Evolutionary conservation across 2,797 vertebrate genomes (phyloP).

Genomic region (Phataginus tricuspis): DNA sequence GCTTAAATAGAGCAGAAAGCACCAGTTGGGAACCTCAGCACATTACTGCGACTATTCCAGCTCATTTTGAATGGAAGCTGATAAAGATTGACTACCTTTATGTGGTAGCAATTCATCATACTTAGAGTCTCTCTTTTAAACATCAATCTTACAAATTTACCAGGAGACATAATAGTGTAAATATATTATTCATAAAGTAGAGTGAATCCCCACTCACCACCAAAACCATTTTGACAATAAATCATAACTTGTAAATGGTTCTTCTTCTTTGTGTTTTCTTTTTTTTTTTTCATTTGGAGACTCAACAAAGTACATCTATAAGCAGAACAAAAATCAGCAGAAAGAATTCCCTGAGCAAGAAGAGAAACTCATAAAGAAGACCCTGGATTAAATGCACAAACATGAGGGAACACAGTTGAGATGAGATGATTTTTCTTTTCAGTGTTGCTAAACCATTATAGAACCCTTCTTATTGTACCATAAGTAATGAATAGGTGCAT

Average conservation of each 20-base stretch:
- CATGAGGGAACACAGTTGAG: background rate
- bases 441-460: background rate
- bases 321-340: background rate
- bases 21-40: background rate
- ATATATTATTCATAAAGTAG: slow-evolving; percentile 82
- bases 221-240: slow-evolving; percentile 75
- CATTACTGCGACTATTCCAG: background rate
- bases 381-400: slow-evolving; percentile 16
- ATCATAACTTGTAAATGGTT: slow-evolving; percentile 62
- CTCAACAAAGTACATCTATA: slow-evolving; percentile 28
- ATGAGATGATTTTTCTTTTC: background rate
- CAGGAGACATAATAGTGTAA: slow-evolving; percentile 68
- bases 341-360: slow-evolving; percentile 47
- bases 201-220: slow-evolving; percentile 69
- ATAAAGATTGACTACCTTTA: slow-evolving; percentile 71
- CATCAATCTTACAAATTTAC: slow-evolving; percentile 78
- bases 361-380: background rate
- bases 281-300: slow-evolving; percentile 23
- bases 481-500: background rate
- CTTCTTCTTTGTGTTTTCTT: slow-evolving; percentile 30
- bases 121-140: slow-evolving; percentile 74
- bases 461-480: background rate
- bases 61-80: slow-evolving; percentile 55
- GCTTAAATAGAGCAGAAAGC: background rate
- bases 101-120: slow-evolving; percentile 73